Evolutionary conservation across 2,113 vertebrate species (phyloP), one percentile per base, ranked within the genome.

Genomic region (Macaca mulatta): DNA sequence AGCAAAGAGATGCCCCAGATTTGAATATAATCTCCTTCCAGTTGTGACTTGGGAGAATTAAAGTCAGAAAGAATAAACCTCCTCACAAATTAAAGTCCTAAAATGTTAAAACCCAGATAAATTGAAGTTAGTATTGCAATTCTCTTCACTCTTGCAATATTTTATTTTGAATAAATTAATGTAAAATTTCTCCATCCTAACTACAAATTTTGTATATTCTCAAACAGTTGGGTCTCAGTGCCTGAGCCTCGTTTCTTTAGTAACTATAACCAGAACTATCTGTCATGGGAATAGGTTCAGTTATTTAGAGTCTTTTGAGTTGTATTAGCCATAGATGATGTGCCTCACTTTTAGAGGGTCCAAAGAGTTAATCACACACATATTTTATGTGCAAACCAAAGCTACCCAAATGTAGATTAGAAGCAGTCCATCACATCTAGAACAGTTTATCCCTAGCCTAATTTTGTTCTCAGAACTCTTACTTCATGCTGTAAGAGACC

Each of bases 51-150:
- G 77, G 40, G 5, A 90, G 74, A 90, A 74, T 78, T 86, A 81
- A 92, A 90, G 59, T 79, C 35, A 78, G 6, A 48, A 75, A 64
- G 30, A 45, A 59, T 78, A 89, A 96, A 30, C 25, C 3, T 22
- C 35, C 38, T 90, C 20, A 50, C 8, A 94, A 95, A 95, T 83
- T 94, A 35, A 93, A 72, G 74, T 61, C 13, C 10, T 83, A 48
- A 95, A 64, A 82, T 78, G 5, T 57, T 84, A 90, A 96, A 85
- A 78, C 3, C 43, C n/a, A 79, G 12, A 84, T 18, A 96, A 85
- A 82, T 74, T 86, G 1, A 89, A 82, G 1, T 57, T 10, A 4
- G 50, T 89, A 75, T 67, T 83, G 10, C 87, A 95, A 83, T 90
- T 84, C 2, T 83, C 4, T 87, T 89, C 48, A 81, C 17, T 23